Percentiles rank a stretch among this genome's conserved stretches.
Conservation (phyloP, 2,888 invertebrate genomes). For the Cerastoderma edule region DNA sequence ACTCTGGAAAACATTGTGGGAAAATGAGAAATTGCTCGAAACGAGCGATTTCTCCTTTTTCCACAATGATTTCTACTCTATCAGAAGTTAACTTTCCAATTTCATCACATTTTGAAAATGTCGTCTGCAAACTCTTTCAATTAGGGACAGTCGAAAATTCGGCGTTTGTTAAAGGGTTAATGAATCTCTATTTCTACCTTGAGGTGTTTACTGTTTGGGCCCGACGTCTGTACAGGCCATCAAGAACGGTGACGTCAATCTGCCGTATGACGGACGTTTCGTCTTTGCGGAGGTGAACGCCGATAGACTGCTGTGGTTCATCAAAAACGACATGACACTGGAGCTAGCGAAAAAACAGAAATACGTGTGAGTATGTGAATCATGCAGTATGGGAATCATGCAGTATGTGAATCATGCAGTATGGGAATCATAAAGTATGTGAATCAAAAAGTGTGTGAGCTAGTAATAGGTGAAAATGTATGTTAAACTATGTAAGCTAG, state of each 20-base stretch:
- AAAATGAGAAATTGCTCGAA: no score
- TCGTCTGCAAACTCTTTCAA: no score
- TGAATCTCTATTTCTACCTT: no score
- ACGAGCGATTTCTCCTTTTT: no score
- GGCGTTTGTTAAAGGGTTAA: no score
- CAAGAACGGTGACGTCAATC: slow-evolving; percentile 91
- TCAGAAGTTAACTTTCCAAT: no score
- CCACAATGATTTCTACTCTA: no score
- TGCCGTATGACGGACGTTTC: slow-evolving; percentile 93
- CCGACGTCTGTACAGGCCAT: slow-evolving; percentile 94
- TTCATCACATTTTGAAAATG: no score
- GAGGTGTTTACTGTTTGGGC: slow-evolving; percentile 90
- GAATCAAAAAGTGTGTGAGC: not conserved
- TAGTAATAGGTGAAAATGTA: no score
- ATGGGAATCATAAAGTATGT: not conserved
- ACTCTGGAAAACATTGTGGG: no score
- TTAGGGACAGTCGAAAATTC: no score
- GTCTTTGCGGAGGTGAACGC: slow-evolving; percentile 97
- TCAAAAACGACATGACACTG: slow-evolving; percentile 22
- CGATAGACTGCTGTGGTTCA: slow-evolving; percentile 93
- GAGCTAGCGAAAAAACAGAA: not conserved
- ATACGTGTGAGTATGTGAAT: slow-evolving; percentile 10
- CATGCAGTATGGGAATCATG: not conserved
- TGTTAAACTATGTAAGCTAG: no score
- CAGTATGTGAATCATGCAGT: not conserved